phyloP scores from a whole-genome alignment of 2,888 invertebrate species.

The Synergus itoensis region DNA sequence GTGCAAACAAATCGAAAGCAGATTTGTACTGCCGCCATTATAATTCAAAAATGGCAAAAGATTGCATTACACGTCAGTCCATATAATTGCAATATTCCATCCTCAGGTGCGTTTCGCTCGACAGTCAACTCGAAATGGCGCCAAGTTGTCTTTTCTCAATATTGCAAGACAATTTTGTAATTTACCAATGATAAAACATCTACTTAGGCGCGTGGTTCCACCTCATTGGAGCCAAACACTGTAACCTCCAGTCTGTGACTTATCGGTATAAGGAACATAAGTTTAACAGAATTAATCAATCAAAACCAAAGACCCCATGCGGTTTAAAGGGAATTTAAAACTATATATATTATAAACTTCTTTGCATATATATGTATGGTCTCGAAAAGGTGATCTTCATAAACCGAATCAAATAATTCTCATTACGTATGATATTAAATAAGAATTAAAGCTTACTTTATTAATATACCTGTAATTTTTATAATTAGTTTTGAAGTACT shows the following conservation, averaged over 20 bases:
- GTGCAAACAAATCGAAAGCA: slow-evolving; percentile 44
- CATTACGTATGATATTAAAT: neutral
- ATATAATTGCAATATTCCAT: neutral
- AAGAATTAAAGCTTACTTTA: too few species aligned
- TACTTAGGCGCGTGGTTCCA: slow-evolving; percentile 54
- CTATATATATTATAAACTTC: neutral
- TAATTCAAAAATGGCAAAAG: too few species aligned
- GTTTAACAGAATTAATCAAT: slow-evolving; percentile 27
- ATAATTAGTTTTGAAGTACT: too few species aligned
- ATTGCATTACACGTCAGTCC: too few species aligned
- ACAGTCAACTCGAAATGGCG: too few species aligned
- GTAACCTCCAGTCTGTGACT: slow-evolving; percentile 46
- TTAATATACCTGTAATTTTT: too few species aligned
- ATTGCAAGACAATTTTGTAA: too few species aligned
- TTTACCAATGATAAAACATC: neutral
- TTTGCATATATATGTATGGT: too few species aligned
- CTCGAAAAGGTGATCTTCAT: too few species aligned
- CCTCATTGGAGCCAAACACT: slow-evolving; percentile 58
- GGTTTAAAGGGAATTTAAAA: slow-evolving; percentile 11
- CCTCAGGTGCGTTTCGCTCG: neutral
- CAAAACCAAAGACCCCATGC: slow-evolving; percentile 1
- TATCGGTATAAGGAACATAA: slow-evolving; percentile 51
- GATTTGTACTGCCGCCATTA: slow-evolving; percentile 54
- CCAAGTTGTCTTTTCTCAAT: too few species aligned
- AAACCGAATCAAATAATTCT: too few species aligned